A percentile compares a stretch with the other conserved stretches of the same genome.
Conservation (phyloP, 1,140 invertebrate species). For the Potamilus streckersoni region DNA sequence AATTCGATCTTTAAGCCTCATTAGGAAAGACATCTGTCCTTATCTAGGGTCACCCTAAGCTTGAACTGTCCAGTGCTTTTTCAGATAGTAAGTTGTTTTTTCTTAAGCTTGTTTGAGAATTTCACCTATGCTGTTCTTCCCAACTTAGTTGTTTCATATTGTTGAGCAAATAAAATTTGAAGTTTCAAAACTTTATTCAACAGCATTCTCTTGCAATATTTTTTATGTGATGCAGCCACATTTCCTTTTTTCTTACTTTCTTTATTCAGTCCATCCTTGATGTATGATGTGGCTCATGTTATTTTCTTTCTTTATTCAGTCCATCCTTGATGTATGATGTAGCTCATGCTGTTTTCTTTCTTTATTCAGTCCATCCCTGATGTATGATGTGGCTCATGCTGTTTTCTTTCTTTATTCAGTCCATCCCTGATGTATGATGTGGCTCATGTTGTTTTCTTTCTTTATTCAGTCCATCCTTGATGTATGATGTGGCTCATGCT, state of each 20-base stretch:
- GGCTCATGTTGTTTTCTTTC: too few species aligned
- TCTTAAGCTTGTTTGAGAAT: background rate
- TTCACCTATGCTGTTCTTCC: background rate
- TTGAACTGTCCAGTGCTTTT: too few species aligned
- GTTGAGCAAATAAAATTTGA: background rate
- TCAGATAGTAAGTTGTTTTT: too few species aligned
- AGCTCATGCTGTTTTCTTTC: background rate
- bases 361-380: background rate
- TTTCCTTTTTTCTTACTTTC: background rate
- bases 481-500: background rate
- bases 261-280: background rate
- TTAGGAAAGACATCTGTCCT: too few species aligned
- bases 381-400: background rate
- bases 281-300: background rate
- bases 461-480: slow-evolving; percentile 25
- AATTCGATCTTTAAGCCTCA: too few species aligned
- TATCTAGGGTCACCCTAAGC: too few species aligned
- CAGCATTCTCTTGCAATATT: background rate
- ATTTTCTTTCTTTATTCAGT: background rate
- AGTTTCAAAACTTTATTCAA: background rate
- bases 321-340: background rate
- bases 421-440: too few species aligned
- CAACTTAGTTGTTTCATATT: background rate
- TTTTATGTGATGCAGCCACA: background rate
- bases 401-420: too few species aligned